Base-by-base conservation (phyloP, 2,888 invertebrate species). In the Candidula unifasciata region DNA sequence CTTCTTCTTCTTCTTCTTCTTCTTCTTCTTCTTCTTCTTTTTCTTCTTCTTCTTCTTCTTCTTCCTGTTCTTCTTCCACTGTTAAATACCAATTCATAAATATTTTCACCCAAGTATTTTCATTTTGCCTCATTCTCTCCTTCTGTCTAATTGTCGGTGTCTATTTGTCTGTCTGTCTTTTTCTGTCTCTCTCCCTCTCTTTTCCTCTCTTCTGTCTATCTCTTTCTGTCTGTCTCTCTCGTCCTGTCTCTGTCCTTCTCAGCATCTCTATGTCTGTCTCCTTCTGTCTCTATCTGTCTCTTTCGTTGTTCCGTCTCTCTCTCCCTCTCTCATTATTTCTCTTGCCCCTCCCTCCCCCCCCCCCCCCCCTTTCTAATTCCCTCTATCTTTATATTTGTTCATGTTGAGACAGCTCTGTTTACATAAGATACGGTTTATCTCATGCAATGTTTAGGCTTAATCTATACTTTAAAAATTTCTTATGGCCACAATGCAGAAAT, bases 1-100 rank as follows among this genome's bases (percentile, higher is more conserved):
- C 44, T 30, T 76, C n/a, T 27, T 44, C 52, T 54, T 76, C 52
- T 76, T 30, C 52, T 18, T 76, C 76, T 52, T 44, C 21, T 52
- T 76, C 76, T 76, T 24, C 30, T 44, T 76, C 24, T 37, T 30
- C 30, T 30, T 76, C 52, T 52, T 30, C 30, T 30, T 76, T 27
- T 44, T 18, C 30, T 44, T 52, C 21, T 27, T 44, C 30, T 27
- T 76, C 27, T 76, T 24, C n/a, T n/a, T n/a, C n/a, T n/a, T n/a
- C n/a, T n/a, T n/a, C n/a, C n/a, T n/a, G n/a, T n/a, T n/a, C n/a
- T 21, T 44, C n/a, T 24, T 57, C 30, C 64, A 18, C 44, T 37
- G 16, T 24, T n/a, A 21, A 16, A 21, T n/a, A 13, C n/a, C n/a
- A n/a, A n/a, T n/a, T n/a, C n/a, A n/a, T n/a, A n/a, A n/a, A n/a